These are phyloP conservation scores for Tylochromis polylepis DNA, from an alignment of 2,113 vertebrate species.

Conservation along the genomic window DNA sequence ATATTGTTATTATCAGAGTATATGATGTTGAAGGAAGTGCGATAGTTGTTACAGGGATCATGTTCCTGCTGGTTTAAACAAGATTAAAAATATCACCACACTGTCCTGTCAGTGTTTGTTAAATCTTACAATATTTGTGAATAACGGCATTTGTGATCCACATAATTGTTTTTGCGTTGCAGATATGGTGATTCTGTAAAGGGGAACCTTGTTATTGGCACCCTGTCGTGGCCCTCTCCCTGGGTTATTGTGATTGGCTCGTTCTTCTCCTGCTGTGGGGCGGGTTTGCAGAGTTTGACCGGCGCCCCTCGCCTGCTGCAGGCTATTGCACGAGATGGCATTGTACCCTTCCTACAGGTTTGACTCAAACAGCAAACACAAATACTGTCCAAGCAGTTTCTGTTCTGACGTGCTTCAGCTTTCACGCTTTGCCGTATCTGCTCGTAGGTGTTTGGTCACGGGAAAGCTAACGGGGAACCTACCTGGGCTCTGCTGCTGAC, in stretches of 20 bases:
- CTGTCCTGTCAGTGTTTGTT: background rate
- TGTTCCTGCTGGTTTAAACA: background rate
- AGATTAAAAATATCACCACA: background rate
- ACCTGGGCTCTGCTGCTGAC: conserved; percentile 95
- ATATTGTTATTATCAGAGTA: background rate
- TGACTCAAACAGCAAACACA: background rate
- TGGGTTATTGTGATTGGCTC: conserved; percentile 98
- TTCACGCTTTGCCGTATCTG: background rate
- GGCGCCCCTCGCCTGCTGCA: conserved; percentile 91
- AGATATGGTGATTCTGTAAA: conserved; percentile 94
- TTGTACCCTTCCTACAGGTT: conserved; percentile 91
- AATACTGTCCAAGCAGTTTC: background rate
- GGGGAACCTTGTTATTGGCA: conserved; percentile 91
- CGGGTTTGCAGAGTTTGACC: conserved; percentile 91
- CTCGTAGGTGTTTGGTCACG: conserved; percentile 87
- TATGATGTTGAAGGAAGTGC: background rate
- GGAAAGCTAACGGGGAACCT: conserved; percentile 93
- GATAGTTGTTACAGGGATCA: background rate
- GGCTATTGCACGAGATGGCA: conserved; percentile 92
- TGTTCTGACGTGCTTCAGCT: background rate
- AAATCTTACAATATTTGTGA: background rate
- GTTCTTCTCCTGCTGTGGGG: conserved; percentile 95
- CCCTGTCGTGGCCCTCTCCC: conserved; percentile 92
- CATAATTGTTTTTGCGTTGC: background rate
- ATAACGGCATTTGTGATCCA: background rate